Base-by-base conservation (phyloP, 2,797 vertebrate species). In the Rhinella marina region DNA sequence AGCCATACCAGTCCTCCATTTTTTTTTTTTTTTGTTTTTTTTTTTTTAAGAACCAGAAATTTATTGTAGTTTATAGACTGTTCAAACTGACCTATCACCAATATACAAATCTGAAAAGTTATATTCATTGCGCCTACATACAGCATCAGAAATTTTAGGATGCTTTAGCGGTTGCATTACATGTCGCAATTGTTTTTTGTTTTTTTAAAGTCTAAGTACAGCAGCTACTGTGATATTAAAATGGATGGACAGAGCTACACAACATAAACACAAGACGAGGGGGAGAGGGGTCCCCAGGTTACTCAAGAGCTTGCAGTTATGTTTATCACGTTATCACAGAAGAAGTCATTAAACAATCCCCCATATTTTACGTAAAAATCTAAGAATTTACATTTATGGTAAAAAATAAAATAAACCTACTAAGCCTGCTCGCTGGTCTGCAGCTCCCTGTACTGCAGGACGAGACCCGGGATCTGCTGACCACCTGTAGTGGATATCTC, bases 201-300 rank as follows among this genome's bases (percentile, higher is more conserved):
- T 85, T 66, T 27, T 93, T 76, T 62, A 21, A 77, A 92, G 91
- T 93, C 94, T 94, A 94, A 94, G 94, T 95, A 97, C 96, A 96
- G 97, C 97, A 95, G 96, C 96, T 95, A 96, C 96, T 94, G 95
- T 96, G 94, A 95, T 95, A 93, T 95, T 94, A 95, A 93, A 96
- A 94, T 94, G 90, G 90, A 92, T 85, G 93, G 94, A 94, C 92
- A 96, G 92, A 91, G 95, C 96, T 98, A 97, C 95, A 97, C 96
- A 90, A 97, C 95, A 95, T 96, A 94, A 96, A 96, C 96, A 97
- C 95, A 92, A 95, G 95, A 97, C 96, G 93, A 94, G 94, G 94
- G 92, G 93, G 93, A 41, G 95, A 94, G 94, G 93, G 96, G 96
- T 93, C 90, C 94, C 94, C 95, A 91, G 93, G 92, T 94, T 93